These are phyloP conservation scores for Sander lucioperca DNA, from an alignment of 2,113 vertebrate genomes.

Conservation along the genomic window DNA sequence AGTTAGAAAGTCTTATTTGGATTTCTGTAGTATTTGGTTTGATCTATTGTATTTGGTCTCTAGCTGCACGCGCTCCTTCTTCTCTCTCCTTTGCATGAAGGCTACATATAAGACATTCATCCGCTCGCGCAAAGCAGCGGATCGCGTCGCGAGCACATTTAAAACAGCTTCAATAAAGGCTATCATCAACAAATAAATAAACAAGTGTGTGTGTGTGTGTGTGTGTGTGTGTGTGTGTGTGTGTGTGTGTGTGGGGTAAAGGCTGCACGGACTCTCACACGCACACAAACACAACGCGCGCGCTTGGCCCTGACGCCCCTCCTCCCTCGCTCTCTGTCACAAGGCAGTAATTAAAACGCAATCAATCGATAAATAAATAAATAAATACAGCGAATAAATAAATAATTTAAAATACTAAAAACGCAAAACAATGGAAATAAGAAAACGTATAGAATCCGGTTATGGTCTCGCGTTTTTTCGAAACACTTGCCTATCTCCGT, in stretches of 20 bases:
- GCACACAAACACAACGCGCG: constrained; percentile 64
- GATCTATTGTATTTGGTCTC: constrained; percentile 79
- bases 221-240: too few relatives aligned
- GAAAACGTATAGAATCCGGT: constrained; percentile 63
- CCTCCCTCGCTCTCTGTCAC: constrained; percentile 83
- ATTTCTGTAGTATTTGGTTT: constrained; percentile 77
- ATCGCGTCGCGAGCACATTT: constrained; percentile 63
- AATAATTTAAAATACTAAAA: constrained; percentile 43
- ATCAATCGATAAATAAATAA: constrained; percentile 86
- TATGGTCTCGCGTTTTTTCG: constrained; percentile 70
- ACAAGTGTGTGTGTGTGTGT: too few relatives aligned
- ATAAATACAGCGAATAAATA: constrained; percentile 67
- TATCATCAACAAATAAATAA: constrained; percentile 62
- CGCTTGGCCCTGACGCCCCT: constrained; percentile 79
- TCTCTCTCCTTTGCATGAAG: constrained; percentile 63
- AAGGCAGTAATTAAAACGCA: constrained; percentile 88
- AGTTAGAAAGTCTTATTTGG: constrained; percentile 76
- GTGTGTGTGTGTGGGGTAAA: too few relatives aligned
- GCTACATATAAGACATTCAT: constrained; percentile 73
- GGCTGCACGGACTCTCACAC: constrained; percentile 23
- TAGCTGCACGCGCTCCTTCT: constrained; percentile 78
- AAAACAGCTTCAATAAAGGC: constrained; percentile 62
- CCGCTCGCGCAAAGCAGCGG: constrained; percentile 67
- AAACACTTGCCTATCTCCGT: constrained; percentile 88
- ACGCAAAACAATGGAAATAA: constrained; percentile 22